These are phyloP conservation scores for Opisthograptis luteolata DNA, from an alignment of 2,888 invertebrate species.

Conservation along the genomic window DNA sequence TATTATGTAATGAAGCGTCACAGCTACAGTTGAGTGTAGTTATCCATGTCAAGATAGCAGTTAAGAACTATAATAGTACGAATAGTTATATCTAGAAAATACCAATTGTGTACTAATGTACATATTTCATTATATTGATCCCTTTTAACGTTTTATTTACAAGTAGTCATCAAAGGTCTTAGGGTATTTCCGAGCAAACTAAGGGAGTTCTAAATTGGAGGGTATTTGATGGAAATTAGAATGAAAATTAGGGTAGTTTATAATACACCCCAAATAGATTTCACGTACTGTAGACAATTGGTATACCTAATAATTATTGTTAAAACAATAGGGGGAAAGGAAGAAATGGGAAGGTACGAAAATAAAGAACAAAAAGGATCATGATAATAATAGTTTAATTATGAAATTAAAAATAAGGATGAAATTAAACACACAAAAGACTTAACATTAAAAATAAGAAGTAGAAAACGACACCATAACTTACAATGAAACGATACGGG, in stretches of 20 bases:
- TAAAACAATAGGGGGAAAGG: constrained; percentile 53
- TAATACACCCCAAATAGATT: constrained; percentile 33
- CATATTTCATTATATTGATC: constrained; percentile 82
- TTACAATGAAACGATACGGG: constrained; percentile 49
- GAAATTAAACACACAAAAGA: constrained; percentile 83
- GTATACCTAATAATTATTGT: constrained; percentile 55
- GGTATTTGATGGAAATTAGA: constrained; percentile 18
- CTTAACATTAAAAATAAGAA: constrained; percentile 78
- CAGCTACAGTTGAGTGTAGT: constrained; percentile 61
- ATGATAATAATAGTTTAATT: constrained; percentile 83
- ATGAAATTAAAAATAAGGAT: constrained; percentile 82
- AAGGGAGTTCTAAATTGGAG: constrained; percentile 23
- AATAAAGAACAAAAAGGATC: constrained; percentile 77
- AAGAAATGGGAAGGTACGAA: constrained; percentile 55
- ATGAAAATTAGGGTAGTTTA: constrained; percentile 5
- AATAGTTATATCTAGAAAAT: constrained; percentile 74
- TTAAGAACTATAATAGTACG: constrained; percentile 77
- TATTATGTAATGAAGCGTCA: constrained; percentile 62
- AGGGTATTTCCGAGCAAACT: constrained; percentile 47
- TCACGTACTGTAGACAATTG: constrained; percentile 63
- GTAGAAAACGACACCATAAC: constrained; percentile 62
- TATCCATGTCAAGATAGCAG: constrained; percentile 67
- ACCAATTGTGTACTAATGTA: constrained; percentile 81
- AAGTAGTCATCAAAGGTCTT: constrained; percentile 69
- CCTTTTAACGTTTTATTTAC: constrained; percentile 83